Base-by-base conservation (phyloP, 2,113 vertebrate species). In the Cyanoramphus novaezelandiae region DNA sequence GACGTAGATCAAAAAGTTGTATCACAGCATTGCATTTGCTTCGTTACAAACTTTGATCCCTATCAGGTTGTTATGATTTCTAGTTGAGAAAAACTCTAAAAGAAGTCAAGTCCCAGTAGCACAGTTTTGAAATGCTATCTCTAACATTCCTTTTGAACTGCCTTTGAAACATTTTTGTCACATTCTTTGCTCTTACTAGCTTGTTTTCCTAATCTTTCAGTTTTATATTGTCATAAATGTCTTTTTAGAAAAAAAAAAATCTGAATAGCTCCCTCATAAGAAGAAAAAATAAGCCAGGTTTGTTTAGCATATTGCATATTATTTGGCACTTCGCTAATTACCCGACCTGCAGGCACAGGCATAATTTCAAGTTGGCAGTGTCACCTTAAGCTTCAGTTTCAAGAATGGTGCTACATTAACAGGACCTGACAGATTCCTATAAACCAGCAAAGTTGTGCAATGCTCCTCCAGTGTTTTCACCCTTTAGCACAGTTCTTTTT, bases 81-180 rank as follows among this genome's bases (percentile, higher is more conserved):
- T 65, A 46, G 6, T 77, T 20, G 37, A 92, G 59, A 80, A 87
- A 83, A 76, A 13, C 35, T 64, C 78, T 52, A 31, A 41, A 84
- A 91, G 20, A 95, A 92, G 62, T 60, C 46, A 91, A 82, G n/a
- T 82, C 68, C 19, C 8, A 8, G 46, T 53, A 94, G 59, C 59
- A 81, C 11, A 59, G 52, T 76, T 91, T 91, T 90, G 84, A 95
- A 96, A 88, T 28, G 21, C 23, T 77, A 46, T 85, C 57, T 65
- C 37, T 29, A 43, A 6, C 13, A 53, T 95, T 77, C 82, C n/a
- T 93, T 94, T 80, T 94, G 63, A 90, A 96, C 92, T 76, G 17
- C 49, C 57, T 87, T 92, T 87, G 78, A 92, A 93, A 93, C 77
- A 52, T 72, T 87, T 87, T 92, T 85, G 46, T 87, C 80, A 75